Evolutionary conservation across 2,797 vertebrate species (phyloP).

Genomic region (Sebastes minor): DNA sequence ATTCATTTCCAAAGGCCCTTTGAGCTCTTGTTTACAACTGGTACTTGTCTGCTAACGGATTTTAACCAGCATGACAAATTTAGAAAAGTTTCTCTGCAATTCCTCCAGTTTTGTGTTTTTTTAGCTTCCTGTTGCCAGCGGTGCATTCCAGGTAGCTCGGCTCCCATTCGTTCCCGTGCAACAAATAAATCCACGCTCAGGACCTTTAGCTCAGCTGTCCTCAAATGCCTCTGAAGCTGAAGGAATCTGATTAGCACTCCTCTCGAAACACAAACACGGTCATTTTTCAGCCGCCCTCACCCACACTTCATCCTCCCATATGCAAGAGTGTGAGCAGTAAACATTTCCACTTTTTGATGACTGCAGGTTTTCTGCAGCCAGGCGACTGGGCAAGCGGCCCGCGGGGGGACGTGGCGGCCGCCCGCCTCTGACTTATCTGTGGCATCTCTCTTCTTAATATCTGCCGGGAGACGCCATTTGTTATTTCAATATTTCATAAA

Average conservation of each 20-base stretch:
- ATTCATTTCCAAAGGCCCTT: constrained; percentile 24
- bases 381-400: constrained; percentile 74
- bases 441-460: constrained; percentile 81
- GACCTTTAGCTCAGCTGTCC: constrained; percentile 61
- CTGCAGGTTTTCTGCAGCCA: constrained; percentile 79
- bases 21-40: constrained; percentile 28
- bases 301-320: constrained; percentile 63
- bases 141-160: constrained; percentile 18
- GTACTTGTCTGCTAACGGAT: constrained; percentile 8
- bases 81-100: background rate
- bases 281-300: constrained; percentile 74
- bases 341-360: constrained; percentile 86
- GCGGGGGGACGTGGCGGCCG: constrained; percentile 20
- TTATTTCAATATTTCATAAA: constrained; percentile 84
- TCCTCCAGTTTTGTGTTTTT: background rate
- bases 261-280: constrained; percentile 77
- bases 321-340: constrained; percentile 75
- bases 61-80: background rate
- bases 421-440: constrained; percentile 75
- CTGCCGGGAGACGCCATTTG: constrained; percentile 72
- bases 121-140: background rate
- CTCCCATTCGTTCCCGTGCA: constrained; percentile 15
- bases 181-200: constrained; percentile 47
- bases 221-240: constrained; percentile 65
- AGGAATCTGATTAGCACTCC: constrained; percentile 78